phyloP scores from a whole-genome alignment of 2,888 invertebrate genomes.

The Drosophila infuscata region DNA sequence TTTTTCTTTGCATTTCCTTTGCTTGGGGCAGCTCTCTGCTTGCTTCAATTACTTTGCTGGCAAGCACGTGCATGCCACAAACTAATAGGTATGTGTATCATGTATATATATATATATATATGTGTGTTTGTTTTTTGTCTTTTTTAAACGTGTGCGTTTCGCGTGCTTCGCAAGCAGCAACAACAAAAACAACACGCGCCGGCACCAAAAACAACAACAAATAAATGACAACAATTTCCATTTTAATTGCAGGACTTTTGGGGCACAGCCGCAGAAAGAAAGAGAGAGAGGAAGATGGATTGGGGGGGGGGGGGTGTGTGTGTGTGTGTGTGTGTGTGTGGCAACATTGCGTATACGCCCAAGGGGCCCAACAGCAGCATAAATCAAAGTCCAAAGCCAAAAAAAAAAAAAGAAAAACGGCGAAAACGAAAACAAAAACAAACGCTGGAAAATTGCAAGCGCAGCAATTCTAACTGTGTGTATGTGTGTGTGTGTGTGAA shows the following conservation, averaged over 20 bases:
- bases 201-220: slow-evolving; percentile 11
- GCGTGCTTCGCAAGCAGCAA: slow-evolving; percentile 46
- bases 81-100: too few relatives aligned
- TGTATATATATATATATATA: slow-evolving; percentile 13
- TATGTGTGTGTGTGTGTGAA: slow-evolving; percentile 10
- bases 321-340: too few relatives aligned
- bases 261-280: background rate
- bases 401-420: slow-evolving; percentile 24
- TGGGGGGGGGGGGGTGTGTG: background rate
- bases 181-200: slow-evolving; percentile 4
- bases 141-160: slow-evolving; percentile 44
- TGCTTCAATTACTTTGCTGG: slow-evolving; percentile 51
- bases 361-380: slow-evolving; percentile 14
- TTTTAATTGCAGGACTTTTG: slow-evolving; percentile 70
- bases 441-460: slow-evolving; percentile 24
- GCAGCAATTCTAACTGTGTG: background rate
- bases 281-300: background rate
- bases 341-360: slow-evolving; percentile 59
- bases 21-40: slow-evolving; percentile 17
- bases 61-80: slow-evolving; percentile 61
- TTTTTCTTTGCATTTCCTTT: slow-evolving; percentile 43
- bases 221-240: slow-evolving; percentile 68
- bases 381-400: slow-evolving; percentile 36
- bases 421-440: slow-evolving; percentile 6
- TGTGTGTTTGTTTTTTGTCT: slow-evolving; percentile 24